Conservation (phyloP, 2,797 vertebrate genomes). For the Scolopax rusticola region DNA sequence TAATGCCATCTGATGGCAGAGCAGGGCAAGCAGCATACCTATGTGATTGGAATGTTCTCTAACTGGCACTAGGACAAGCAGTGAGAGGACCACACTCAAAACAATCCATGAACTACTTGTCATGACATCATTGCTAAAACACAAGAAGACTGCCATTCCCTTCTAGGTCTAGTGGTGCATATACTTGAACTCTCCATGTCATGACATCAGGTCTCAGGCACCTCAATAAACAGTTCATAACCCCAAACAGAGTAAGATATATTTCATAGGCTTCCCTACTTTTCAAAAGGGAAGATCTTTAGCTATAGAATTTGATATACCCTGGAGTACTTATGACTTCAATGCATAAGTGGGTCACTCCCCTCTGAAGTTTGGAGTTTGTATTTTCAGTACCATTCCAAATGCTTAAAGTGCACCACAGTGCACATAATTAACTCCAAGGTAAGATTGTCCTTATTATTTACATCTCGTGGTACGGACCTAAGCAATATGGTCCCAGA, state of each 20-base stretch:
- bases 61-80: background rate
- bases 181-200: background rate
- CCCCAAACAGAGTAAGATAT: background rate
- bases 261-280: background rate
- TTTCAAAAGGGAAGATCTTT: background rate
- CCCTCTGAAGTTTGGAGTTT: background rate
- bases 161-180: background rate
- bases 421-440: background rate
- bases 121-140: background rate
- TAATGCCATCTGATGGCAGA: constrained; percentile 64
- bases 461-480: background rate
- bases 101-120: background rate
- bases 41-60: background rate
- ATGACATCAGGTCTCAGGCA: background rate
- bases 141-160: background rate
- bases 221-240: background rate
- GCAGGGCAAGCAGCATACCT: background rate
- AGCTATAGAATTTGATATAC: background rate
- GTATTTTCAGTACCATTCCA: constrained; percentile 2
- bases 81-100: background rate
- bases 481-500: background rate
- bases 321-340: background rate
- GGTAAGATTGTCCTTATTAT: background rate
- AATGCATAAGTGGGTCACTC: background rate
- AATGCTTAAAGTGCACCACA: background rate